phyloP scores from a whole-genome alignment of 2,888 invertebrate genomes.

The Hyposoter dolosus region DNA sequence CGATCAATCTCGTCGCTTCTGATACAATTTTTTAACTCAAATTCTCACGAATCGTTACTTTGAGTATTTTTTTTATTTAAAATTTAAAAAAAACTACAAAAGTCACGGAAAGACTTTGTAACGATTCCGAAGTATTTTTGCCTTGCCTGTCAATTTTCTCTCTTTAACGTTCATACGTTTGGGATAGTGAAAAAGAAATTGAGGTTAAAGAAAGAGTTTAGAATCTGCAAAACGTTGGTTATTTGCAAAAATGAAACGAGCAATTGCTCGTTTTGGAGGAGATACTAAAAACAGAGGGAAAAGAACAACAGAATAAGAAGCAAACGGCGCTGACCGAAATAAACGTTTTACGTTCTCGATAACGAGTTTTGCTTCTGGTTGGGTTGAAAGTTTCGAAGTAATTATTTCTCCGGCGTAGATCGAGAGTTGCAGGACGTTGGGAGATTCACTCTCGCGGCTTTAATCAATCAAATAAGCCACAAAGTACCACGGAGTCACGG shows the following conservation, averaged over 20 bases:
- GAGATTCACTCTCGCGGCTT: constrained; percentile 48
- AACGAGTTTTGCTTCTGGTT: constrained; percentile 51
- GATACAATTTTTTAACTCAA: neutral
- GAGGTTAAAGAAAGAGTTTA: neutral
- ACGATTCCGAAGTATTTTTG: neutral
- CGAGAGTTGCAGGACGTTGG: constrained; percentile 39
- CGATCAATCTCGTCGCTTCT: neutral
- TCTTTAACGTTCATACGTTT: neutral
- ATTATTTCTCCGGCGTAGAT: constrained; percentile 45
- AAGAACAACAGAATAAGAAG: neutral
- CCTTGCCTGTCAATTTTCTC: constrained; percentile 1
- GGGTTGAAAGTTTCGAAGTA: constrained; percentile 23
- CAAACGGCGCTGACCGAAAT: constrained; percentile 18
- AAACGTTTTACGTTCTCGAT: constrained; percentile 25
- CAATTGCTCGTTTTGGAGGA: neutral
- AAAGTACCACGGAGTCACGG: constrained; percentile 23
- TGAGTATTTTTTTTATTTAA: too few relatives aligned
- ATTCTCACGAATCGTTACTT: neutral
- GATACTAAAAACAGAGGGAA: neutral
- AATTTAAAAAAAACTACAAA: neutral
- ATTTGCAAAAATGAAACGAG: neutral
- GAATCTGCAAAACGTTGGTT: neutral
- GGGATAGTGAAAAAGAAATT: neutral
- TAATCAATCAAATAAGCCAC: constrained; percentile 53
- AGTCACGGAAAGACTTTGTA: neutral